Base-by-base conservation (phyloP, 2,113 vertebrate species). In the Nannospalax galili region DNA sequence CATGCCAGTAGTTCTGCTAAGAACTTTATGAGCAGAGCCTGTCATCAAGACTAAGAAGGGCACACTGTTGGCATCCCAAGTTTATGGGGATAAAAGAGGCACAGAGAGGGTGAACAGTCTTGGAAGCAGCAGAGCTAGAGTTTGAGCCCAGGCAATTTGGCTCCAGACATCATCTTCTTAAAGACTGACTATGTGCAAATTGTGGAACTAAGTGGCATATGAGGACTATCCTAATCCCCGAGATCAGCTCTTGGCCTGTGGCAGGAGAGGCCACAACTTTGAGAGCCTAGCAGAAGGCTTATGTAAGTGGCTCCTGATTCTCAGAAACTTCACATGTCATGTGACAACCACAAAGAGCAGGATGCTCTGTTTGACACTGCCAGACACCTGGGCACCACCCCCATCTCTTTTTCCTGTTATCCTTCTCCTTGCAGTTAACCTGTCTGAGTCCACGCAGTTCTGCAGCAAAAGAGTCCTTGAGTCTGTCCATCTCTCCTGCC, bases 101-200 rank as follows among this genome's bases (percentile, higher is more conserved):
- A 48, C 19, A 84, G 72, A 67, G 40, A 77, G 16, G 35, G 30
- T 70, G 70, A 79, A 74, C 48, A 75, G 73, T 20, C 30, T 48
- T 58, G 40, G 42, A 94, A 96, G 37, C 32, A 11, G 62, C 40
- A 45, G n/a, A n/a, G 22, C 30, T 80, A 40, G 79, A 58, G 72
- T 90, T 77, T 90, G 75, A 96, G 87, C 40, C 58, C n/a, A 58
- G 52, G 60, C 7, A 69, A 20, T 84, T 72, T 92, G 80, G 67
- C 72, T 78, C 30, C 4, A 87, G 90, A 62, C 10, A 28, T 3
- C 69, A 19, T 17, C 9, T 78, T 94, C 60, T 62, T 82, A 94
- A 85, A 74, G 16, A 7, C 64, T 48, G 73, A 20, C 17, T 10
- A 5, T 40, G 40, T n/a, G 35, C 24, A 64, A 26, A 14, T 35